Base-by-base conservation (phyloP, 2,888 invertebrate genomes). In the Xylota segnis region DNA sequence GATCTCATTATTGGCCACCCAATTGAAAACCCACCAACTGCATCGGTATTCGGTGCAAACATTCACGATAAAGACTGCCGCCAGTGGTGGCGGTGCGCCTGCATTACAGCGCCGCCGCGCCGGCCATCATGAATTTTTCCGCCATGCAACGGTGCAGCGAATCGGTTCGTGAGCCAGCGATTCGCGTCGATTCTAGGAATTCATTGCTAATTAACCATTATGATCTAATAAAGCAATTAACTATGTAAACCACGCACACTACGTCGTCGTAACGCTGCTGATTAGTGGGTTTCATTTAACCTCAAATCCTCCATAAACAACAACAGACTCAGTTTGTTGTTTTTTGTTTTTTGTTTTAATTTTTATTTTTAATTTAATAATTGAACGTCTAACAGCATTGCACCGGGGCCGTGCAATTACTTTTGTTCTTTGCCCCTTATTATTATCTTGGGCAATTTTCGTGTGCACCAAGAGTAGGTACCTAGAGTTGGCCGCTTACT, bases 171-270 rank as follows among this genome's bases (percentile, higher is more conserved):
- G 84, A 81, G 75, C 34, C 71, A 86, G 61, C 71, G 59, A 86
- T 76, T 86, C 76, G 76, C 75, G 71, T 81, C 76, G 75, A 71
- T 86, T 81, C 84, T 65, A 50, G 66, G 84, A 81, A 86, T 71
- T 71, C 65, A 66, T 58, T 84, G 47, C 50, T 71, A 84, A 81
- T 66, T 81, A 43, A 65, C 50, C 56, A 82, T 82, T 74, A 65
- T 82, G 82, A 86, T 82, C 82, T 77, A 82, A 86, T 86, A 82
- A 72, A 86, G 82, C 56, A 77, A 82, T 86, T 86, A 86, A 37
- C 68, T 76, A 56, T 86, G 82, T 86, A 77, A 77, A 72, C 86
- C 81, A 86, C 76, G 82, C 82, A 77, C 76, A 56, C 50, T 23
- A 43, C 43, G 18, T 45, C 43, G 18, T 45, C 34, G 34, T 34